phyloP scores from a whole-genome alignment of 2,888 invertebrate genomes.

The Lasioglossum marginatum region DNA sequence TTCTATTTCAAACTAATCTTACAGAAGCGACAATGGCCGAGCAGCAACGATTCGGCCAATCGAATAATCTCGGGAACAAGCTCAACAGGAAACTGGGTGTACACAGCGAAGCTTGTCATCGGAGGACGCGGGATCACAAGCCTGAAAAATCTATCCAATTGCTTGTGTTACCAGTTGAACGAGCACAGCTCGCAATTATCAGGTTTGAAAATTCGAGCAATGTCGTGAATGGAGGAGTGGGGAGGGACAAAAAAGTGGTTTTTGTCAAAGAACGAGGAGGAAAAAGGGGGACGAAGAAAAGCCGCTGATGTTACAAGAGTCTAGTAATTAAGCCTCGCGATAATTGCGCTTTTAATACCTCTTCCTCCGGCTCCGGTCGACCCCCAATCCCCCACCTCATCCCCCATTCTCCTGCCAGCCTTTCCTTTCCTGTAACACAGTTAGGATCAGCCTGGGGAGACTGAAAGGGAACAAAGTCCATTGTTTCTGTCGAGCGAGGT shows the following conservation, averaged over 20 bases:
- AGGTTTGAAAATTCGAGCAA: slow-evolving; percentile 37
- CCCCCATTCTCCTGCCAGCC: neutral
- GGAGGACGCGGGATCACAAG: neutral
- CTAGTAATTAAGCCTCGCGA: slow-evolving; percentile 70
- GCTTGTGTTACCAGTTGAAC: slow-evolving; percentile 39
- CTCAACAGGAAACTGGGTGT: neutral
- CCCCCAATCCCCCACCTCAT: neutral
- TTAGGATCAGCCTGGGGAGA: slow-evolving; percentile 48
- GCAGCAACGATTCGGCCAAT: neutral
- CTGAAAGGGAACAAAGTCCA: slow-evolving; percentile 59
- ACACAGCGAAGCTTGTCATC: neutral
- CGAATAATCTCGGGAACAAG: neutral
- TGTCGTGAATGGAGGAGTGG: slow-evolving; percentile 15
- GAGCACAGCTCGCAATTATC: slow-evolving; percentile 45
- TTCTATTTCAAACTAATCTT: neutral
- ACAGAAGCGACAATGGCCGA: neutral
- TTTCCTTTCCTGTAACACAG: slow-evolving; percentile 32
- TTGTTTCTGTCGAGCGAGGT: slow-evolving; percentile 60
- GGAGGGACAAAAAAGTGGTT: neutral
- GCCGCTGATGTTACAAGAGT: slow-evolving; percentile 66
- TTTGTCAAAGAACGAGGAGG: neutral
- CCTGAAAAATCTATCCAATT: slow-evolving; percentile 1
- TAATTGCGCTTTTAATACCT: slow-evolving; percentile 72
- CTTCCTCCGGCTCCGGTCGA: slow-evolving; percentile 22
- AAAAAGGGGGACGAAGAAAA: slow-evolving; percentile 30